Evolutionary conservation across 2,797 vertebrate genomes (phyloP).

Genomic region (Squalus acanthias): DNA sequence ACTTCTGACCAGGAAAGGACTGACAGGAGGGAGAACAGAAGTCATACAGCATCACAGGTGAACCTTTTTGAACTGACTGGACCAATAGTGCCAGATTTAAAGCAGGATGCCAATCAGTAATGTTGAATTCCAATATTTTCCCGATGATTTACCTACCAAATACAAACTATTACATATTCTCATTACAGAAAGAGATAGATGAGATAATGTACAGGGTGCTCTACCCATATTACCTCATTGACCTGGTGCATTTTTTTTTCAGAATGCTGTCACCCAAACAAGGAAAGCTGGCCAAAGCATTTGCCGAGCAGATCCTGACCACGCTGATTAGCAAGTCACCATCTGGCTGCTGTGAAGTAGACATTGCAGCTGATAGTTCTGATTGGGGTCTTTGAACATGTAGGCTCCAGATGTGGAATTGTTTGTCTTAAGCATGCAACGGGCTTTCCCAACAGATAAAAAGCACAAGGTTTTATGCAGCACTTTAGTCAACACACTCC

Average conservation of each 20-base stretch:
- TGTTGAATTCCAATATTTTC: background rate
- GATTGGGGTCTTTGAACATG: background rate
- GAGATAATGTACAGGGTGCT: background rate
- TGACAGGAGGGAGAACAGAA: background rate
- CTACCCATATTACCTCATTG: background rate
- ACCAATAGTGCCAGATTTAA: background rate
- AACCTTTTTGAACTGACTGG: background rate
- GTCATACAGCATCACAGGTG: background rate
- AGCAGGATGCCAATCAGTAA: background rate
- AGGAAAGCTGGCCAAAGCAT: background rate
- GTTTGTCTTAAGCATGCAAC: background rate
- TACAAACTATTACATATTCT: background rate
- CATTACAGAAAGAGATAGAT: background rate
- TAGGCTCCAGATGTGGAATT: background rate
- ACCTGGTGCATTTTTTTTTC: background rate
- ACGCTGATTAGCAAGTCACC: conserved; percentile 5
- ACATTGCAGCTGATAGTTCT: background rate
- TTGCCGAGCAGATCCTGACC: background rate
- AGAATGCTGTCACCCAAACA: background rate
- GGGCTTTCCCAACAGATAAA: background rate
- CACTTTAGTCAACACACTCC: background rate
- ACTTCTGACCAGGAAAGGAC: background rate
- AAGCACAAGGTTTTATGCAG: background rate
- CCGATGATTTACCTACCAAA: background rate
- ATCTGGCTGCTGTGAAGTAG: background rate